phyloP scores from a whole-genome alignment of 2,113 vertebrate genomes.

The Elachura formosa region DNA sequence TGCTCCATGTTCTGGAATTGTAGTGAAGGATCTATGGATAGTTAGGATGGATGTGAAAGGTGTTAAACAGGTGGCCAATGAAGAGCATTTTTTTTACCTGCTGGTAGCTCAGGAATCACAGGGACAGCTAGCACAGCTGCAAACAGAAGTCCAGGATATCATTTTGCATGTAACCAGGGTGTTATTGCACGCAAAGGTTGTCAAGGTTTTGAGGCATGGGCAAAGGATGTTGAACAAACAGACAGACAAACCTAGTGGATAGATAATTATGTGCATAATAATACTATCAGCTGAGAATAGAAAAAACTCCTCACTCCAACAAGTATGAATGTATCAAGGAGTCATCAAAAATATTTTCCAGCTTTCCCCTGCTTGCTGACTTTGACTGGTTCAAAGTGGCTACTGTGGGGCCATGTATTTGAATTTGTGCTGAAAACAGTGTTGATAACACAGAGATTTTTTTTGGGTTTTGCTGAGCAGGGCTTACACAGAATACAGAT shows the following conservation, averaged over 20 bases:
- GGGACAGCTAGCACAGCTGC: not conserved
- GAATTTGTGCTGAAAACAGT: not conserved
- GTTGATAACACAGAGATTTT: not conserved
- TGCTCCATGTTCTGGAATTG: not conserved
- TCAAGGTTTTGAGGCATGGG: not conserved
- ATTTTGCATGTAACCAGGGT: not conserved
- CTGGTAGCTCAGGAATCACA: not conserved
- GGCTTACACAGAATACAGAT: not conserved
- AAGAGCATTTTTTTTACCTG: not conserved
- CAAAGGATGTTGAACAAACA: not conserved
- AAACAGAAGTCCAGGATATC: not conserved
- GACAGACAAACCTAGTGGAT: not conserved
- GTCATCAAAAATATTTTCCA: not conserved
- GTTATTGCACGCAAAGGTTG: not conserved
- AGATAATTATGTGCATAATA: not conserved
- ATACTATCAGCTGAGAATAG: not conserved
- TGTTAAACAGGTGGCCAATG: not conserved
- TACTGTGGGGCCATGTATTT: not conserved
- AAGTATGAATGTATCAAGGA: not conserved
- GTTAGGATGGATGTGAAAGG: not conserved
- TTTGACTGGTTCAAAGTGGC: not conserved
- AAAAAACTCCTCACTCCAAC: not conserved
- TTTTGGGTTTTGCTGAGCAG: not conserved
- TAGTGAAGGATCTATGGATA: not conserved
- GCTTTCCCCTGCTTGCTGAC: not conserved